Evolutionary conservation across 1,140 invertebrate species (phyloP).

Genomic region (Micrasema longulum): DNA sequence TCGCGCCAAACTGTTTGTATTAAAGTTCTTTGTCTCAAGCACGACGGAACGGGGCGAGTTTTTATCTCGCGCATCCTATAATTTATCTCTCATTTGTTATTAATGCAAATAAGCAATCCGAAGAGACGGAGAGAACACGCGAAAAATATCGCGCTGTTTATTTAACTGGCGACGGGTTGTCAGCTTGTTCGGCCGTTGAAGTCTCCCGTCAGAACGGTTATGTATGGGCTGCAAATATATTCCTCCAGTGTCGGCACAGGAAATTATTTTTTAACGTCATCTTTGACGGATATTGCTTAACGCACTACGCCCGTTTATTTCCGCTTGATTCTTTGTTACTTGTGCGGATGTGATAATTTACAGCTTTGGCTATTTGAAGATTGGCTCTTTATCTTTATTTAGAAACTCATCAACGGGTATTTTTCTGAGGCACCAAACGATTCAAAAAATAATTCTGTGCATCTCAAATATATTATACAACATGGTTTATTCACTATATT

Average conservation of each 20-base stretch:
- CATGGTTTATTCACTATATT: too few species aligned
- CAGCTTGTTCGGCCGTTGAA: constrained; percentile 38
- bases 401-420: too few species aligned
- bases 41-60: constrained; percentile 6
- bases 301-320: too few species aligned
- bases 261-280: too few species aligned
- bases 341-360: background rate
- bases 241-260: constrained; percentile 9
- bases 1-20: too few species aligned
- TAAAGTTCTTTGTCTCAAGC: background rate
- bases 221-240: constrained; percentile 39
- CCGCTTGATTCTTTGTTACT: background rate
- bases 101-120: constrained; percentile 37
- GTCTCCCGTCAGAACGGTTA: constrained; percentile 42
- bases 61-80: constrained; percentile 34
- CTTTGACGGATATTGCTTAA: too few species aligned
- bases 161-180: constrained; percentile 44
- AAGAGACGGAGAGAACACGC: constrained; percentile 37
- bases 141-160: constrained; percentile 48
- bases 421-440: too few species aligned
- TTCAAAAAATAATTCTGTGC: too few species aligned
- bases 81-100: constrained; percentile 40
- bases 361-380: too few species aligned
- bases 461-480: too few species aligned
- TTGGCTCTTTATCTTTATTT: too few species aligned